phyloP scores from a whole-genome alignment of 2,888 invertebrate species.

The Drosophila silvestris region DNA sequence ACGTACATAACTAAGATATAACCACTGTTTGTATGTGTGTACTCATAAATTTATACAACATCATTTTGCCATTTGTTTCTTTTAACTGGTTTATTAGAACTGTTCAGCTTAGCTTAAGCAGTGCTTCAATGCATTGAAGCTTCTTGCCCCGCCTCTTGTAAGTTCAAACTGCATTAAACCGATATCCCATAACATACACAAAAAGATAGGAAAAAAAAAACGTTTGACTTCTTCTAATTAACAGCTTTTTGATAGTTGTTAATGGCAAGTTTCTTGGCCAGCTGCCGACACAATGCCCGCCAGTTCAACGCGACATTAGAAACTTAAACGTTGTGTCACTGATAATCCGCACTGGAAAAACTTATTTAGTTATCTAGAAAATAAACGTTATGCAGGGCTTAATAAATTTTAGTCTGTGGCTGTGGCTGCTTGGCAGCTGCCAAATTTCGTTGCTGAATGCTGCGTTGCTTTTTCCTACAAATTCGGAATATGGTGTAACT shows the following conservation, averaged over 20 bases:
- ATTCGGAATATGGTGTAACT: constrained; percentile 73
- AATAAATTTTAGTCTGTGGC: background rate
- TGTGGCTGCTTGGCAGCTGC: constrained; percentile 13
- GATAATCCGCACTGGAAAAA: background rate
- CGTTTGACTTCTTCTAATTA: constrained; percentile 54
- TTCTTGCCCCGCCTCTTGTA: constrained; percentile 8
- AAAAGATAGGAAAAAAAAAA: background rate
- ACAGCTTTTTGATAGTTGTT: constrained; percentile 45
- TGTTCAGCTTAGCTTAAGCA: background rate
- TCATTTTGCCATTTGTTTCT: constrained; percentile 2
- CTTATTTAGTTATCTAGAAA: background rate
- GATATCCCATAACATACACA: constrained; percentile 41
- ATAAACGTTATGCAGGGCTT: constrained; percentile 15
- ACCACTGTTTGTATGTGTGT: constrained; percentile 35
- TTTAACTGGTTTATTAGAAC: background rate
- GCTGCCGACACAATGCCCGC: background rate
- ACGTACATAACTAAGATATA: constrained; percentile 25
- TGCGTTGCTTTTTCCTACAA: constrained; percentile 62
- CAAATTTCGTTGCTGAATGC: constrained; percentile 4
- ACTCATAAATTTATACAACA: constrained; percentile 40
- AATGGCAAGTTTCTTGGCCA: constrained; percentile 54
- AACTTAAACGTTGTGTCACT: constrained; percentile 1
- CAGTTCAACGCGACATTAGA: constrained; percentile 32
- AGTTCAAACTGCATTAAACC: constrained; percentile 57
- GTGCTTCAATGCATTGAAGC: background rate